These are phyloP conservation scores for Aleiodes alternator DNA, from an alignment of 2,888 invertebrate genomes.

Conservation along the genomic window DNA sequence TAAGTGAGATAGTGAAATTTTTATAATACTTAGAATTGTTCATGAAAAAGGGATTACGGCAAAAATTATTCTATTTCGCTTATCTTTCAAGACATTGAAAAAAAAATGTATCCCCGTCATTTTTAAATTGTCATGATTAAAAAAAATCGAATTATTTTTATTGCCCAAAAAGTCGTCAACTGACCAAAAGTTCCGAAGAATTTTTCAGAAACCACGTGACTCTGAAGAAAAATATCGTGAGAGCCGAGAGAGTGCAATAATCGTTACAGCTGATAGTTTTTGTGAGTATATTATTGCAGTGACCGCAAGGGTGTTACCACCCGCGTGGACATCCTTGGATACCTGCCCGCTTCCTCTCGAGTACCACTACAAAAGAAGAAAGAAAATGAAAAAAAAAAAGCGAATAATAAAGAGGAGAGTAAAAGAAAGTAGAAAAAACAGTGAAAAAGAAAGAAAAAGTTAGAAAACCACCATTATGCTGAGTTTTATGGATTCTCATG, in stretches of 20 bases:
- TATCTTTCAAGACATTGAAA: no score
- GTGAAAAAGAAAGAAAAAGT: slow-evolving; percentile 27
- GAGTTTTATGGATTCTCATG: slow-evolving; percentile 31
- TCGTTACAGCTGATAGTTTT: slow-evolving; percentile 34
- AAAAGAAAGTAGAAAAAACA: slow-evolving; percentile 11
- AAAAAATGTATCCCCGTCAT: no score
- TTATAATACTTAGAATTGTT: no score
- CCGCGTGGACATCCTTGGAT: slow-evolving; percentile 59
- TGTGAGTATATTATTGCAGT: slow-evolving; percentile 52
- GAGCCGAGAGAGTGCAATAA: slow-evolving; percentile 7
- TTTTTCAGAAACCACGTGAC: no score
- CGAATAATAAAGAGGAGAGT: neutral
- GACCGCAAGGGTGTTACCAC: slow-evolving; percentile 58
- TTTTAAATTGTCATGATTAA: no score
- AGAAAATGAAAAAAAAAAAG: no score
- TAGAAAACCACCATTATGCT: slow-evolving; percentile 20
- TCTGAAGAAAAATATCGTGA: neutral
- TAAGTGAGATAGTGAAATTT: no score
- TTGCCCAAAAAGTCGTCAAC: no score
- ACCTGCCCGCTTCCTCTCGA: slow-evolving; percentile 54
- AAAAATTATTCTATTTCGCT: no score
- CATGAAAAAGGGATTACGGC: no score
- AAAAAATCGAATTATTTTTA: no score
- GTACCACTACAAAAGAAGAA: slow-evolving; percentile 10
- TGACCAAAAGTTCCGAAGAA: no score